Base-by-base conservation (phyloP, 2,797 vertebrate species). In the Arrhamphus sclerolepis region DNA sequence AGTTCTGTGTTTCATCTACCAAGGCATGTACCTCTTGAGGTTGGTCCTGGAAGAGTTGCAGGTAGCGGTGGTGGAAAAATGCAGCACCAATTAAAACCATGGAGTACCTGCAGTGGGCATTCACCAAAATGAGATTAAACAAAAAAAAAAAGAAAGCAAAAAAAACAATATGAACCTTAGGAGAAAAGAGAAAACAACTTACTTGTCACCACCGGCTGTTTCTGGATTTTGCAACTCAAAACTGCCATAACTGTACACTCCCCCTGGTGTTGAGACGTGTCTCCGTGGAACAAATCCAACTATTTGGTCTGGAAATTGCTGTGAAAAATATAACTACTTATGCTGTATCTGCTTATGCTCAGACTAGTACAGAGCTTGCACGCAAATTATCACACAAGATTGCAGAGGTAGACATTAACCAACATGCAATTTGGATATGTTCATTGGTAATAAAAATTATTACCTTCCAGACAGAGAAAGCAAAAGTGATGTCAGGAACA, bases 381-480 rank as follows among this genome's bases (percentile, higher is more conserved):
- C n/a, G 22, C 28, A 13, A 42, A 28, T 9, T 13, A 43, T 10
- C 16, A 40, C 2, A 51, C 13, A 22, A 48, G 6, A 11, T 1
- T 20, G n/a, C 18, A 41, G 13, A 17, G 0, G 4, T 31, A 41
- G 10, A 10, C 13, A 20, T 39, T 0, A 22, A 34, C 19, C 17
- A 10, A 42, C 55, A 41, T 28, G 11, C 9, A 2, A 44, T 46
- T 13, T 18, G 29, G 13, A 41, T 21, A 7, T 8, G 58, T 5
- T 21, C 14, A 29, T n/a, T 14, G 8, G 5, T 2, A 7, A 17
- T 19, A 1, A 58, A 21, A 20, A 5, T 2, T 11, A 31, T 94
- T 95, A 98, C 97, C 96, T 97, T 96, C 96, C 96, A 98, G 62
- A 98, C 90, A 7, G 96, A 96, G 87, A 97, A 97, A 21, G 96